Evolutionary conservation across 2,797 vertebrate genomes (phyloP).

Genomic region (Bovichtus diacanthus): DNA sequence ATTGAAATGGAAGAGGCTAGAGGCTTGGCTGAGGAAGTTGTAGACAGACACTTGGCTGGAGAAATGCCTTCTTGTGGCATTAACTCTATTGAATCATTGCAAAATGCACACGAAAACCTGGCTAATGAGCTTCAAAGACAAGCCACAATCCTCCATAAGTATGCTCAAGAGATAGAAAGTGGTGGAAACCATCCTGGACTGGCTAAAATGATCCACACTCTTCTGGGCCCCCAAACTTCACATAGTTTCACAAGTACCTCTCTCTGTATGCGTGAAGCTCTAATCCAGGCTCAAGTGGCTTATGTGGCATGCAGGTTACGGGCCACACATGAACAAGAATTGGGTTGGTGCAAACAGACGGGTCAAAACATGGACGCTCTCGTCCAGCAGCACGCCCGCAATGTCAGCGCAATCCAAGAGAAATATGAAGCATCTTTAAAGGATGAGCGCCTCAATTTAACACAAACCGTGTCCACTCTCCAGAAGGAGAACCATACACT

Average conservation of each 20-base stretch:
- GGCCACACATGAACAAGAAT: slow-evolving; percentile 87
- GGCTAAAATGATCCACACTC: slow-evolving; percentile 82
- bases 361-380: slow-evolving; percentile 85
- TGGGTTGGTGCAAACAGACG: slow-evolving; percentile 86
- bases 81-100: slow-evolving; percentile 81
- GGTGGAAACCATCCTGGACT: slow-evolving; percentile 82
- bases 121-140: slow-evolving; percentile 91
- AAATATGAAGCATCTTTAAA: slow-evolving; percentile 89
- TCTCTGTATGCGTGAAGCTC: slow-evolving; percentile 90
- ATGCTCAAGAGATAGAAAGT: slow-evolving; percentile 88
- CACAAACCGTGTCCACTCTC: slow-evolving; percentile 82
- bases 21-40: slow-evolving; percentile 75
- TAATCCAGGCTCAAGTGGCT: slow-evolving; percentile 93
- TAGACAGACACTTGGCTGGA: slow-evolving; percentile 77
- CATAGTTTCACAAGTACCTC: slow-evolving; percentile 82
- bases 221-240: slow-evolving; percentile 80
- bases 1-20: slow-evolving; percentile 81
- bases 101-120: slow-evolving; percentile 86
- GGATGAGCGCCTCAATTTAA: slow-evolving; percentile 88
- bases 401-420: slow-evolving; percentile 83
- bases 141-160: slow-evolving; percentile 87
- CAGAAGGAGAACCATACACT: slow-evolving; percentile 90
- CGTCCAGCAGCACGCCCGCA: slow-evolving; percentile 87
- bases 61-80: slow-evolving; percentile 62
- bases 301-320: slow-evolving; percentile 91